These are phyloP conservation scores for Catostomus latipinnis DNA, from an alignment of 2,797 vertebrate species.

Conservation along the genomic window DNA sequence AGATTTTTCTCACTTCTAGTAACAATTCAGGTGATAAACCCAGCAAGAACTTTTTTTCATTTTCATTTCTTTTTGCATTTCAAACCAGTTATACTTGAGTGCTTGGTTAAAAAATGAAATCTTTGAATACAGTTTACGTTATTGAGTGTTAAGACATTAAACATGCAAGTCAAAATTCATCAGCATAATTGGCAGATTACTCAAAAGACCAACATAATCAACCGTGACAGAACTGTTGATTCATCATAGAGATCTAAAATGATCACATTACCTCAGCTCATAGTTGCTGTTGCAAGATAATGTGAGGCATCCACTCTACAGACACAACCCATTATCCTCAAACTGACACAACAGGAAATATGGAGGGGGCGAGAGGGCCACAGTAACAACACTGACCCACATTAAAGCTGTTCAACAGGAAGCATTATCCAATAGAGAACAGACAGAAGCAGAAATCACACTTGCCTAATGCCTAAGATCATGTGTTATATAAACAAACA, in stretches of 20 bases:
- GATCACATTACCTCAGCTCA: background rate
- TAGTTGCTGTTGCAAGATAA: background rate
- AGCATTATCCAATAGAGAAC: conserved; percentile 59
- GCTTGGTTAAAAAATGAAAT: no score
- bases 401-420: conserved; percentile 63
- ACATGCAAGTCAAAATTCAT: no score
- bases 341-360: conserved; percentile 26
- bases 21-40: background rate
- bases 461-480: background rate
- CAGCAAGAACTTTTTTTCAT: no score
- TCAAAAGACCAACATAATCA: no score
- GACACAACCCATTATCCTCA: conserved; percentile 15
- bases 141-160: no score
- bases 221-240: no score
- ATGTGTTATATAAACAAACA: background rate
- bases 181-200: no score
- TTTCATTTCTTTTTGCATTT: no score
- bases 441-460: background rate
- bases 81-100: no score
- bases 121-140: no score
- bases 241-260: background rate
- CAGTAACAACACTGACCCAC: conserved; percentile 62
- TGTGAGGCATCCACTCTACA: background rate
- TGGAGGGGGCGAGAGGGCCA: conserved; percentile 7
- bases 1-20: no score